These are phyloP conservation scores for Xanthia togata DNA, from an alignment of 2,888 invertebrate genomes.

Conservation along the genomic window DNA sequence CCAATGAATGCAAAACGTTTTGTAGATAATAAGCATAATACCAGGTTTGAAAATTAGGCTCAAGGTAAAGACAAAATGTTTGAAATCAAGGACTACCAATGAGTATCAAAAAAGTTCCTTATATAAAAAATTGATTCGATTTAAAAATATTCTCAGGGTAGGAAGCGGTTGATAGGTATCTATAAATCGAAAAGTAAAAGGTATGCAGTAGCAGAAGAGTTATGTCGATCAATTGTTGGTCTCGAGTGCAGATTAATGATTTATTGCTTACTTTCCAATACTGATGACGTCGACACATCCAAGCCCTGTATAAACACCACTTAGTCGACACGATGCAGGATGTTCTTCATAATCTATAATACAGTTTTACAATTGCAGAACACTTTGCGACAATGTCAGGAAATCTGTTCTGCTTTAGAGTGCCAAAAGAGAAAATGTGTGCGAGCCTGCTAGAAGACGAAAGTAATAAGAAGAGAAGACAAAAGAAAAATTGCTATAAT, in stretches of 20 bases:
- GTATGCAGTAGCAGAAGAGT: neutral
- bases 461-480: conserved; percentile 5
- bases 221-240: neutral
- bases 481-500: conserved; percentile 38
- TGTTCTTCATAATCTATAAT: conserved; percentile 41
- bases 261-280: conserved; percentile 41
- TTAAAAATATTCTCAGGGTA: neutral
- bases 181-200: conserved; percentile 16
- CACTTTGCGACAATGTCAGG: conserved; percentile 53
- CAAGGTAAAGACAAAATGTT: conserved; percentile 8
- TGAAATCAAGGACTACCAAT: neutral
- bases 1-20: conserved; percentile 29
- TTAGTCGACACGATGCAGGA: neutral
- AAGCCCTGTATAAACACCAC: conserved; percentile 15
- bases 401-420: conserved; percentile 64
- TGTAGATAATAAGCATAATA: conserved; percentile 29
- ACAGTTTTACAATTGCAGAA: conserved; percentile 53
- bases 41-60: conserved; percentile 16
- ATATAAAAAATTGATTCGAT: too few relatives aligned
- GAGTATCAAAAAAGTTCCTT: neutral
- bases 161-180: neutral
- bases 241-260: conserved; percentile 24
- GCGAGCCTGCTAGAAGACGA: conserved; percentile 49
- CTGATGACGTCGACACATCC: conserved; percentile 8
- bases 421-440: conserved; percentile 58